Base-by-base conservation (phyloP, 37 sponge, comb jelly and placozoan species). In the Petrosia ficiformis region DNA sequence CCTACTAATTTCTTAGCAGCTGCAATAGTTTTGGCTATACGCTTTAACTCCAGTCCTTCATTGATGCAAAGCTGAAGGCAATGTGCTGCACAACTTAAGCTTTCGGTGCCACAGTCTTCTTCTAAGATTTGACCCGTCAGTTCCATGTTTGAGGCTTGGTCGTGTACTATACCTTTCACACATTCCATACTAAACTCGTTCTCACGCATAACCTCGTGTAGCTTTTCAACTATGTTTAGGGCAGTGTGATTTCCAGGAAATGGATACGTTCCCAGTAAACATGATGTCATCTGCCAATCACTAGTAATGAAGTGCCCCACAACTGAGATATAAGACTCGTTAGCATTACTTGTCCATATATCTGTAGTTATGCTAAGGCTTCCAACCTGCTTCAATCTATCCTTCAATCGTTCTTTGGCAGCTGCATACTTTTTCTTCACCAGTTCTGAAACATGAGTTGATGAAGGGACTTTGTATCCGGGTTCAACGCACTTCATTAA, bases 241-340 rank as follows among this genome's bases (percentile, higher is more conserved):
- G 52, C 72, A 37, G 72, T 71, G 25, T 71, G 72, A 42, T 41
- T n/a, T 25, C 72, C 72, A 41, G 72, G 72, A 41, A 71, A 71
- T 25, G 31, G 72, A 61, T 5, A 26, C 11, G 25, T 61, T 61
- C 28, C 72, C 40, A 71, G 72, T 25, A 42, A 44, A 71, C 72
- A 71, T 11, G 72, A 71, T 25, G 31, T 31, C n/a, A 71, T 44
- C 25, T 71, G 26, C 72, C 72, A 71, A 14, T 71, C 44, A 5
- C 24, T 42, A 19, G 40, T 42, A n/a, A 71, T 24, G 37, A 71
- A 71, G 30, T 71, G 72, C 28, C 32, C 72, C n/a, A 52, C 37
- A n/a, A 39, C 24, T 39, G 72, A 37, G 4, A 39, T 52, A 42
- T 37, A 71, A 43, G 72, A n/a, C 3, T 71, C 39, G 3, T 33